A percentile compares a stretch with the other conserved stretches of the same genome.
These are phyloP conservation scores for Drosophila bocki DNA, from an alignment of 1,140 invertebrate genomes.

Conservation along the genomic window DNA sequence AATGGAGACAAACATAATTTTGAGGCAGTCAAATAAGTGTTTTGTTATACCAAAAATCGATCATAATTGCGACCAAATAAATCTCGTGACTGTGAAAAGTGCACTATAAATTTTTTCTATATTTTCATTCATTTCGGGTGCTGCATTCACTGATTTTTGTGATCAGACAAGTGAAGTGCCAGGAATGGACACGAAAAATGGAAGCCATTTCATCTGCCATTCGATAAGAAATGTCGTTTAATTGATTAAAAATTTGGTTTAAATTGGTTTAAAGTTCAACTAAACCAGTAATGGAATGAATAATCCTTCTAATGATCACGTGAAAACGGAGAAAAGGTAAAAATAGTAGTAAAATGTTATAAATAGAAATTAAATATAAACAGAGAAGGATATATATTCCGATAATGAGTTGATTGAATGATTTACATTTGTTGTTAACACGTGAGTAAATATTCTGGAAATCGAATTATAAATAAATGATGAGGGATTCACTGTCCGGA, in stretches of 20 bases:
- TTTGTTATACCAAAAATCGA: constrained; percentile 7
- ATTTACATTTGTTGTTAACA: constrained; percentile 3
- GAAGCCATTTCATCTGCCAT: background rate
- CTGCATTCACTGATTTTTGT: constrained; percentile 11
- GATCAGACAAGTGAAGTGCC: constrained; percentile 11
- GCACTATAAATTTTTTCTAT: background rate
- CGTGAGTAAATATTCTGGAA: background rate
- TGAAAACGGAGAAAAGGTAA: background rate
- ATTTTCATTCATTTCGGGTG: background rate
- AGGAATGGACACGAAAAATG: background rate
- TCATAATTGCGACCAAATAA: constrained; percentile 24
- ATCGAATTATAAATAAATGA: constrained; percentile 18
- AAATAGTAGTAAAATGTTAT: background rate
- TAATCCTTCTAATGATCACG: constrained; percentile 5
- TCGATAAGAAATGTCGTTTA: background rate
- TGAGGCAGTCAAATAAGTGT: constrained; percentile 12
- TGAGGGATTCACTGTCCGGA: constrained; percentile 13
- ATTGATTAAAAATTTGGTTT: background rate
- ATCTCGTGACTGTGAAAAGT: constrained; percentile 13
- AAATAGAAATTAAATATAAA: background rate
- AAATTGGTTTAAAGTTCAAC: background rate
- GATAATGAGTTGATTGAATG: background rate
- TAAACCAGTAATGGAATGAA: background rate
- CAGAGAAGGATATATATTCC: background rate
- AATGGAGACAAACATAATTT: constrained; percentile 59